Base-by-base conservation (phyloP, 2,888 invertebrate species). In the Electrophaes corylata region DNA sequence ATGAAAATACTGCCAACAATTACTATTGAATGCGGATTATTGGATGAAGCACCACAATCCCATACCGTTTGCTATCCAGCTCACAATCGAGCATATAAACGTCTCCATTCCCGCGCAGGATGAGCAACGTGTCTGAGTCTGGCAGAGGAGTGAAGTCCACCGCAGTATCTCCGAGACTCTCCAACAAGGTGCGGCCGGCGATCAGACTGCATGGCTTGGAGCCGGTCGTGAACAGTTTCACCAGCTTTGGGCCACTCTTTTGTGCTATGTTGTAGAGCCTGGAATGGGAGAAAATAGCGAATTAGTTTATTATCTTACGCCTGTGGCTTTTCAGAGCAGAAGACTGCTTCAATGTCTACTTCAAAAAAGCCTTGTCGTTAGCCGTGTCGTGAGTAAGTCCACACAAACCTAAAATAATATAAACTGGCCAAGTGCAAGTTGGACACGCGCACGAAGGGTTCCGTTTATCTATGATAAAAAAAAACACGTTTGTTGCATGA, bases 101-200 rank as follows among this genome's bases (percentile, higher is more conserved):
- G 66, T 96, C 96, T 1, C 98, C 98, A 78, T 97, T 97, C 0
- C 97, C 98, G 51, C 95, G 93, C 49, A 98, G 89, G 52, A 98
- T 93, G 51, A 96, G 94, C 51, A 97, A 92, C 8, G 75, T 69
- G 4, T 87, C 84, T 0, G 77, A 67, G 43, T 82, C 81, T 0
- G 85, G 86, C 0, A 79, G 73, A 0, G 83, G 67, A 75, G 97
- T 97, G 88, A 98, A 98, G 84, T 96, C 96, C 12, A 98, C 96
- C 0, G 96, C 96, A 0, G 94, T 94, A 74, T 98, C 97, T 0
- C 98, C 98, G n/a, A 98, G 92, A 6, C 91, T 91, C 57, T 89
- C 88, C 41, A 92, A 80, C n/a, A 91, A 71, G 0, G 84, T 76
- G 26, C 91, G 91, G 0, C 93, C 91, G 8, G 93, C 88, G 39